Evolutionary conservation across 2,797 vertebrate species (phyloP).

Genomic region (Selene dorsalis): DNA sequence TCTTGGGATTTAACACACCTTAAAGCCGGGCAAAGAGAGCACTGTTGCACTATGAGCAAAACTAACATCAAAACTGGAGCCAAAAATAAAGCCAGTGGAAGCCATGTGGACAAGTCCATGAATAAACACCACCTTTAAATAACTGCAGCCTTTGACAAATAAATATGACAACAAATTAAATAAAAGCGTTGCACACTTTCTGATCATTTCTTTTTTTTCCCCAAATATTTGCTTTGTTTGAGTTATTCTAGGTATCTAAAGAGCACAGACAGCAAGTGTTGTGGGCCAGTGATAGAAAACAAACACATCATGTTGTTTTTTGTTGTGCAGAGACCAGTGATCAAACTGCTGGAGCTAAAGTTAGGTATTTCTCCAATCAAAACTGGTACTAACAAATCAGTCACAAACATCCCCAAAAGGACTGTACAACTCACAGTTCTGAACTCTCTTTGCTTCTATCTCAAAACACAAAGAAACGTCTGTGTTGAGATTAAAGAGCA

Average conservation of each 20-base stretch:
- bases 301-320: conserved; percentile 28
- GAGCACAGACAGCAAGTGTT: not conserved
- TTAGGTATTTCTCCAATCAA: not conserved
- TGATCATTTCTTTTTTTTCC: conserved; percentile 23
- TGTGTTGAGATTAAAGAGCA: not conserved
- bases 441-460: not conserved
- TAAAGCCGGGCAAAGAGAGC: conserved; percentile 5
- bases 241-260: conserved; percentile 18
- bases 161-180: conserved; percentile 34
- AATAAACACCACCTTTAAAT: conserved; percentile 54
- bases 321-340: conserved; percentile 15
- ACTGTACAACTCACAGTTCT: not conserved
- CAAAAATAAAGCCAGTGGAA: conserved; percentile 35
- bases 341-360: conserved; percentile 1
- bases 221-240: conserved; percentile 6
- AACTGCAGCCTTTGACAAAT: conserved; percentile 27
- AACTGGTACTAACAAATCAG: not conserved
- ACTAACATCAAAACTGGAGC: not conserved
- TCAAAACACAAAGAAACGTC: not conserved
- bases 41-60: conserved; percentile 6
- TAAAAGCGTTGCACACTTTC: not conserved
- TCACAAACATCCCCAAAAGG: not conserved
- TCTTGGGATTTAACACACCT: conserved; percentile 1
- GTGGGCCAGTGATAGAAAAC: conserved; percentile 9
- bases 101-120: conserved; percentile 25